Conservation (phyloP, 2,888 invertebrate genomes). For the Apodemia duryi region DNA sequence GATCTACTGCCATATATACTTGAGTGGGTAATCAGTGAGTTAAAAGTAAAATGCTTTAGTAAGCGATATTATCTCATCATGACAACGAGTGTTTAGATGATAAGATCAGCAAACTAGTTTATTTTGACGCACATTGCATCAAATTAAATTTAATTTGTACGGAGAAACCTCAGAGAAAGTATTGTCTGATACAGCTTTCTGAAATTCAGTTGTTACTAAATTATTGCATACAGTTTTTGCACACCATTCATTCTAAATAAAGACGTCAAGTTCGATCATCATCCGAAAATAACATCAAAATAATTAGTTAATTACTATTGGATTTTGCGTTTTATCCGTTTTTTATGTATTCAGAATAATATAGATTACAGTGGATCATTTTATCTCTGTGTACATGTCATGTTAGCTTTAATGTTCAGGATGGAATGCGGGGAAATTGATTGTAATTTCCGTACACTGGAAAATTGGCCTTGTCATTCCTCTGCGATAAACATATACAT, state of each 20-base stretch:
- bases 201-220: neutral
- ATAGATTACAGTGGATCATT: neutral
- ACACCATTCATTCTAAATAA: neutral
- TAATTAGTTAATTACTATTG: neutral
- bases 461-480: neutral
- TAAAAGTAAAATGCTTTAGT: too few relatives aligned
- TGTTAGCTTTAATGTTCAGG: neutral
- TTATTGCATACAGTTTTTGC: neutral
- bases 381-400: neutral
- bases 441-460: slow-evolving; percentile 1
- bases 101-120: neutral
- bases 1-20: too few relatives aligned
- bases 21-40: too few relatives aligned
- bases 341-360: neutral
- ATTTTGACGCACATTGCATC: too few relatives aligned
- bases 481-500: neutral
- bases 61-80: too few relatives aligned
- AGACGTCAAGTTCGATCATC: neutral
- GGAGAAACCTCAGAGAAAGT: neutral
- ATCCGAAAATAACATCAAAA: neutral
- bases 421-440: neutral
- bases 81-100: too few relatives aligned
- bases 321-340: neutral
- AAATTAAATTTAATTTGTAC: neutral
- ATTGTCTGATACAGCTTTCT: neutral